Evolutionary conservation across 2,113 vertebrate genomes (phyloP), one percentile per base, ranked within the genome.

Genomic region (Triplophysa dalaica): DNA sequence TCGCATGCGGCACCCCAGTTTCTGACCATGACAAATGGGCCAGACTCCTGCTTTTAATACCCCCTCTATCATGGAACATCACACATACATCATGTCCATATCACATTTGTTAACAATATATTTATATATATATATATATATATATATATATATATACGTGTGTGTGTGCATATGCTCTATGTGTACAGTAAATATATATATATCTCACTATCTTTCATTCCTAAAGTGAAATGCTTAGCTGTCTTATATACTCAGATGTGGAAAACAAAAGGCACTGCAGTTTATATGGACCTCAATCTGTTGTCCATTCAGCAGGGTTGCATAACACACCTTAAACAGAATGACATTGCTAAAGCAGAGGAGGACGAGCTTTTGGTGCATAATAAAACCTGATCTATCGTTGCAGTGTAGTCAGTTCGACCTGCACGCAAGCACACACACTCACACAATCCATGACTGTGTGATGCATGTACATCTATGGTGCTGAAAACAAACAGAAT

Each of bases 341-440:
- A 89, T 90, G 89, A 91, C 88, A 88, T 84, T 89, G 91, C 86
- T 90, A 88, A 91, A 86, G 81, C 82, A 88, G 84, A 86, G 86
- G 89, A 89, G 85, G 65, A 82, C 81, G 84, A 84, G 84, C 80
- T 87, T 89, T 91, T 89, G 85, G 88, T 88, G 89, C 89, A 91
- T 88, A 90, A 90, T 92, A 90, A 91, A 92, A 90, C 84, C 86
- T 90, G 89, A 92, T 91, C 86, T 90, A 90, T 91, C 82, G 81
- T 82, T 89, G 87, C 86, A 86, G 82, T 88, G 85, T 81, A 86
- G 87, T 88, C 79, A 86, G 80, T 80, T 80, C 85, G 83, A 90
- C 89, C 81, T 63, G 70, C 85, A 79, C 70, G 74, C 61, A 74
- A 58, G 85, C 43, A 85, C 79, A 84, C 63, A 73, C 50, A 33